Evolutionary conservation across 2,113 vertebrate species (phyloP), one percentile per base, ranked within the genome.

Genomic region (Illadopsis cleaveri): DNA sequence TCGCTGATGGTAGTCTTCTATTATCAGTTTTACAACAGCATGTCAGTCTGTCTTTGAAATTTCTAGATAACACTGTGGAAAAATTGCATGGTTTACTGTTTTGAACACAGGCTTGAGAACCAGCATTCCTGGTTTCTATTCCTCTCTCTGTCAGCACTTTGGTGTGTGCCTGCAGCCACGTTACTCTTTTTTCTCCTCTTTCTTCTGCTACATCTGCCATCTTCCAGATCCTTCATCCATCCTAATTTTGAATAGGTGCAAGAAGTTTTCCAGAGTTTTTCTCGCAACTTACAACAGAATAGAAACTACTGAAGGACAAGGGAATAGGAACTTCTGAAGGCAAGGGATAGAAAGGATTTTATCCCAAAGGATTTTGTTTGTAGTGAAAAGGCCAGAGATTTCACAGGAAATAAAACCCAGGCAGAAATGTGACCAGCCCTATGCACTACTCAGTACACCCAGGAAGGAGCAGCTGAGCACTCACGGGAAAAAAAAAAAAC

Each of bases 11-110:
- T 68, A 83, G 50, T 66, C 60, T 64, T 84, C 81, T 85, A 73
- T 65, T 93, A 89, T 85, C 94, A 94, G 64, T 91, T 91, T 91
- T 77, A 94, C 82, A 90, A 80, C 58, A 81, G 85, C 48, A 73
- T 44, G 78, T 73, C 76, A 78, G 66, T 73, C 69, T 72, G 54
- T 22, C 82, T 93, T 82, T 71, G 89, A 96, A 84, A 94, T 69
- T 85, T 94, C 62, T 47, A 93, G 93, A 91, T 86, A 95, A 90
- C 47, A 73, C 64, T 44, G 60, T 25, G 56, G 51, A 86, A 95
- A 93, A 90, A 65, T 18, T 19, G 84, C 68, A 71, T 11, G n/a
- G 77, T 64, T 95, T 68, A 83, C 81, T 78, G 75, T 87, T 92
- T 61, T 35, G 92, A 93, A 53, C 38, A 68, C 2, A 15, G 27